phyloP scores from a whole-genome alignment of 2,113 vertebrate species.

The Sakesphorus luctuosus region DNA sequence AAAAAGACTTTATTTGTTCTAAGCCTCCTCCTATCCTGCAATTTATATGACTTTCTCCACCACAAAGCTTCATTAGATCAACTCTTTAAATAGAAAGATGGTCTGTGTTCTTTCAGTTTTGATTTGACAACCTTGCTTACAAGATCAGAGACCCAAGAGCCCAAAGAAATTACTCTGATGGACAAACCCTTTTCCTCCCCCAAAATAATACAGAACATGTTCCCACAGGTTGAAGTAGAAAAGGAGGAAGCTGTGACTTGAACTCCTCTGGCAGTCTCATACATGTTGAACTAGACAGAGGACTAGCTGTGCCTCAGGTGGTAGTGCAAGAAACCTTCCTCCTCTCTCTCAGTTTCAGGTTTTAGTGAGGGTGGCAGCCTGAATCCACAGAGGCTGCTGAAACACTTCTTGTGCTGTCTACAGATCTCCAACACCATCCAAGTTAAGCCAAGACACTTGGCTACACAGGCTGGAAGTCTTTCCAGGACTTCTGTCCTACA shows the following conservation, averaged over 20 bases:
- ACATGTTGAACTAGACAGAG: neutral
- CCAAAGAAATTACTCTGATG: neutral
- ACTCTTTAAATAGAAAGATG: neutral
- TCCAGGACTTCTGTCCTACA: conserved; percentile 10
- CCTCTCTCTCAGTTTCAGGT: neutral
- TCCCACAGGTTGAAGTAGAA: neutral
- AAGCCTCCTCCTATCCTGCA: neutral
- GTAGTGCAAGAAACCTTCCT: neutral
- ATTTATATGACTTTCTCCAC: neutral
- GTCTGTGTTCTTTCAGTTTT: neutral
- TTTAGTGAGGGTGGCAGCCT: neutral
- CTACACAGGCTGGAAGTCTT: neutral
- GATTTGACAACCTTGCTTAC: neutral
- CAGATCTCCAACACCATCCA: neutral
- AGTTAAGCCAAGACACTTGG: conserved; percentile 33
- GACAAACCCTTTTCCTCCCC: neutral
- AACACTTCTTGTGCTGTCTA: neutral
- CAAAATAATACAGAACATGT: neutral
- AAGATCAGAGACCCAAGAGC: neutral
- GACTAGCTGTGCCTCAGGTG: conserved; percentile 1
- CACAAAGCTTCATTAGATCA: neutral
- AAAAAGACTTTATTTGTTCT: neutral
- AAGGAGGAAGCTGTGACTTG: neutral
- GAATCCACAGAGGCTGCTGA: neutral
- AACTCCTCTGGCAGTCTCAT: neutral